Evolutionary conservation across 2,113 vertebrate genomes (phyloP), one percentile per base, ranked within the genome.

Genomic region (Riparia riparia): DNA sequence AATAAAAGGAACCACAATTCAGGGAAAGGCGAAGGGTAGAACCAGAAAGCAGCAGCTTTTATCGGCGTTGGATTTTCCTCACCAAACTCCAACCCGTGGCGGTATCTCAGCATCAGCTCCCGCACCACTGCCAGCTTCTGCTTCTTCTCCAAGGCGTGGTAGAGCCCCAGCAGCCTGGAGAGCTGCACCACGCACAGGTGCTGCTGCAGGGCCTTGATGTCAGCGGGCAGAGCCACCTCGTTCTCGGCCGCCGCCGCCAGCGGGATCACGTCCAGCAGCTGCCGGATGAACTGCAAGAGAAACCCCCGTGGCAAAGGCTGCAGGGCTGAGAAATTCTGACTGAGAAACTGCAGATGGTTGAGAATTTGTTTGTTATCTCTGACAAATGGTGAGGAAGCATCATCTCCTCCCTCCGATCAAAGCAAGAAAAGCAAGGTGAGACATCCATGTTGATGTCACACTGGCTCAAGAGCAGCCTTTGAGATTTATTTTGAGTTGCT

Each of bases 131-230:
- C 88, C 94, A 99, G 97, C 73, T 99, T 99, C 14, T 99, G 98
- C 4, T 96, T 91, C 49, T 97, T 97, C 78, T 98, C 98, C 87
- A 99, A 98, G 2, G 95, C 51, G 25, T 99, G 99, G 37, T 99
- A 99, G 73, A 99, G 97, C 1, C 99, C 99, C 3, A 99, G 98
- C 21, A 99, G 96, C 15, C 99, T 98, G 1, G 98, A 98, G 95
- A 99, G 98, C 98, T 99, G 99, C 51, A 99, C 98, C 76, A 99
- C 98, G 50, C 99, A 99, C 96, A 99, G 47, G 90, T 99, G 99
- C n/a, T 99, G 99, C 94, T 99, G 99, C 58, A 99, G 97, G 8
- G 98, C 98, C 86, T 98, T 99, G 86, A 98, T 99, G 77, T 99
- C 99, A 0, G 96, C 98, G 0, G 99, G 99, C n/a, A 99, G 96